Evolutionary conservation across 2,113 vertebrate species (phyloP), one percentile per base, ranked within the genome.

Genomic region (Vulpes vulpes): DNA sequence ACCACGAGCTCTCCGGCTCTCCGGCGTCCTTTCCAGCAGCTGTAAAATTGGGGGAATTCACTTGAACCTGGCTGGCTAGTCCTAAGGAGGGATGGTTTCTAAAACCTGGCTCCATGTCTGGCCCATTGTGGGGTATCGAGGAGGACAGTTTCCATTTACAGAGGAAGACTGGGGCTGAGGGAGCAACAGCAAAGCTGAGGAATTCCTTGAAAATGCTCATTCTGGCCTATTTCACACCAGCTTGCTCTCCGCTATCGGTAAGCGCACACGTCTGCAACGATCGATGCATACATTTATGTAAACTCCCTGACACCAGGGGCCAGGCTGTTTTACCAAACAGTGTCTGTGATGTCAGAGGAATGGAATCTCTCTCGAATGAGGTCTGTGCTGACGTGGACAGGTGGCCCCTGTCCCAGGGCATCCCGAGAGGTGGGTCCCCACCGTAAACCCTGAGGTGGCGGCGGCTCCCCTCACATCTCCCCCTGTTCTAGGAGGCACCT

Each of bases 381-480:
- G 22, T 5, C 8, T 3, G 20, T 3, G 38, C 57, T 51, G 15
- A 49, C 0, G 0, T 4, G 57, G 62, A 60, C 20, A 19, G 23
- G 57, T 12, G 83, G 86, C 16, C 20, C 69, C 25, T 22, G 43
- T n/a, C 85, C 19, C 3, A 7, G 0, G 15, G 57, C 4, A 15
- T 27, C 73, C 59, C 0, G 0, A 64, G 69, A 64, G 0, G 16
- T 20, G 49, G 49, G 79, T 67, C 32, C 22, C 62, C 65, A 3
- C 0, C 6, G 71, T 3, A 7, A 59, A 22, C 38, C 38, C 2
- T 90, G 80, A 97, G 89, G 96, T 85, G 78, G 95, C 53, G 89
- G 67, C 38, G 92, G 96, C 96, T 97, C 97, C 87, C 64, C 76
- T 98, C 94, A 95, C 95, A 95, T 95, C 94, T 96, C 94, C 91